These are phyloP conservation scores for Seira musarum DNA, from an alignment of 2,888 invertebrate genomes.

Conservation along the genomic window DNA sequence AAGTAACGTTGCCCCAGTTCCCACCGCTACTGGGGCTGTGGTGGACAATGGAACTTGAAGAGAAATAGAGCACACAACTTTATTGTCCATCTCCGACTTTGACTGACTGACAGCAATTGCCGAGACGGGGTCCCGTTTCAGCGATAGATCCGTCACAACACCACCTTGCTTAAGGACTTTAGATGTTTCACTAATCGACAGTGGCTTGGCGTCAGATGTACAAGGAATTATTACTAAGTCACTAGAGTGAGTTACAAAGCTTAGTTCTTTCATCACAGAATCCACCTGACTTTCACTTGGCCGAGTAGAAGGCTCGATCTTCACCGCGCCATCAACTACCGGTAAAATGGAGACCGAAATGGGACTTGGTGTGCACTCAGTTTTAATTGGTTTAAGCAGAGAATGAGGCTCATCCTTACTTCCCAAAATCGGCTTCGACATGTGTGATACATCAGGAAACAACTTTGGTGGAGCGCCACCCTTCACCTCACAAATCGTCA, in stretches of 20 bases:
- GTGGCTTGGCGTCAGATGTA: constrained; percentile 52
- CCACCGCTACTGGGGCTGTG: constrained; percentile 50
- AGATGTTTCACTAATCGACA: constrained; percentile 45
- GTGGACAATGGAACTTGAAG: constrained; percentile 51
- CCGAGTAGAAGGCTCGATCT: constrained; percentile 3
- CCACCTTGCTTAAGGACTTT: constrained; percentile 46
- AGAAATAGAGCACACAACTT: constrained; percentile 39
- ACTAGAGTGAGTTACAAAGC: constrained; percentile 56
- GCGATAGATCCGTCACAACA: background rate
- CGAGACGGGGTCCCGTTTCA: background rate
- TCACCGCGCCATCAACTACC: constrained; percentile 36
- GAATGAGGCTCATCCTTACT: too few species aligned
- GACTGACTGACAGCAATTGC: background rate
- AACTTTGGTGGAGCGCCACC: constrained; percentile 28
- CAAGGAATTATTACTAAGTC: constrained; percentile 55
- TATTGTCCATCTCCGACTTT: constrained; percentile 33
- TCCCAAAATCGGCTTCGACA: constrained; percentile 5
- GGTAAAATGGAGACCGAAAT: constrained; percentile 55
- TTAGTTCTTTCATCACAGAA: constrained; percentile 49
- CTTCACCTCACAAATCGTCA: constrained; percentile 57
- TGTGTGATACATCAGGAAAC: constrained; percentile 23
- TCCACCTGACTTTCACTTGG: constrained; percentile 20
- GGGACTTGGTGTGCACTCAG: constrained; percentile 28
- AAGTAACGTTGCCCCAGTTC: constrained; percentile 55
- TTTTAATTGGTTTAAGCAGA: background rate